Base-by-base conservation (phyloP, 2,797 vertebrate genomes). In the Oceanodroma leucorhoa region DNA sequence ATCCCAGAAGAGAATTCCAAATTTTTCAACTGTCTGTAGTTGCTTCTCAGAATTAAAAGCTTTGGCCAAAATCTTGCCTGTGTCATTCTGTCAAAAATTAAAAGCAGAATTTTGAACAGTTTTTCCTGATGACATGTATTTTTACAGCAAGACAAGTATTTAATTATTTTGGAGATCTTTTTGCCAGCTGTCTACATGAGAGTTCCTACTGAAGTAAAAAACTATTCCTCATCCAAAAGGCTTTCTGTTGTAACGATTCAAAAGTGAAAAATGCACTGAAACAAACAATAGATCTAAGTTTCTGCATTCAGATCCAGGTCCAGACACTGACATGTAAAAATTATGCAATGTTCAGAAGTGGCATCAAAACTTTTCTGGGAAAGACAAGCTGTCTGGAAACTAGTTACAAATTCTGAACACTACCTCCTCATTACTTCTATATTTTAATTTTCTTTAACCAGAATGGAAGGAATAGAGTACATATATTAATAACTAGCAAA, bases 381-480 rank as follows among this genome's bases (percentile, higher is more conserved):
- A 87, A 89, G 19, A 69, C 66, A 71, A 75, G 18, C 10, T 60
- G 66, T 41, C 29, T 81, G 46, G 14, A 51, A 78, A 79, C 6
- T 14, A 50, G 3, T 51, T 60, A 80, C 17, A 62, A 54, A 83
- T 93, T 90, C 40, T 50, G 46, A 89, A 78, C 4, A 18, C 27
- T 72, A 22, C 26, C 8, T 64, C 22, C 23, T 82, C 50, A n/a
- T 57, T 93, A 65, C 9, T 61, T 84, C 29, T 55, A 13, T 86
- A 53, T 89, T 84, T 91, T 87, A 61, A 60, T 76, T 82, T 96
- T 69, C 54, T 93, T 87, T 64, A 88, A 84, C 36, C 40, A 82
- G 21, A 70, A 48, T 81, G 45, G 75, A 93, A 95, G 36, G 40
- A 85, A 87, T 71, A 34, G 17, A 67, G 27, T 41, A 20, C 5